phyloP scores from a whole-genome alignment of 2,797 vertebrate genomes.

The Molossus molossus region DNA sequence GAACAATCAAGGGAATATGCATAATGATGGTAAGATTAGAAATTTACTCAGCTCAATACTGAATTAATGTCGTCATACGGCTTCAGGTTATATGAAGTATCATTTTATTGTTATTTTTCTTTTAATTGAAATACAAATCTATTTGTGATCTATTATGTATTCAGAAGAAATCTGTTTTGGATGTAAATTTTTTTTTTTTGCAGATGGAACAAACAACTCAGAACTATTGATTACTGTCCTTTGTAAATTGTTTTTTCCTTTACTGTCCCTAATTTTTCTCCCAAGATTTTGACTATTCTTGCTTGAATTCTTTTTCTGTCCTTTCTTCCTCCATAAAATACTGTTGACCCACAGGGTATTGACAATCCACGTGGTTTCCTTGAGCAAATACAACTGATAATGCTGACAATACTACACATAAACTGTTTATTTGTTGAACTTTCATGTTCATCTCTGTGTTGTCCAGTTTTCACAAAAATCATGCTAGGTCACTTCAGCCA shows the following conservation, averaged over 20 bases:
- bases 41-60: conserved; percentile 21
- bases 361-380: neutral
- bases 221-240: neutral
- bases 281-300: neutral
- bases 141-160: neutral
- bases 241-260: conserved; percentile 22
- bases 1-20: neutral
- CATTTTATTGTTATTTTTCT: neutral
- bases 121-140: neutral
- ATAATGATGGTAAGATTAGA: conserved; percentile 54
- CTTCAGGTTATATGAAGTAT: neutral
- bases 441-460: neutral
- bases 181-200: neutral
- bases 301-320: neutral
- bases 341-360: neutral
- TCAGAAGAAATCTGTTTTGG: neutral
- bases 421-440: neutral
- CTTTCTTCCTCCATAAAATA: neutral
- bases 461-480: conserved; percentile 14
- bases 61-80: conserved; percentile 6
- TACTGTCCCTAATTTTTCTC: neutral
- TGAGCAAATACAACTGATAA: neutral
- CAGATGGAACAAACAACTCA: neutral
- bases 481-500: neutral
- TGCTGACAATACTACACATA: neutral